Conservation (phyloP, 1,140 invertebrate genomes). For the Trichonephila clavata region DNA sequence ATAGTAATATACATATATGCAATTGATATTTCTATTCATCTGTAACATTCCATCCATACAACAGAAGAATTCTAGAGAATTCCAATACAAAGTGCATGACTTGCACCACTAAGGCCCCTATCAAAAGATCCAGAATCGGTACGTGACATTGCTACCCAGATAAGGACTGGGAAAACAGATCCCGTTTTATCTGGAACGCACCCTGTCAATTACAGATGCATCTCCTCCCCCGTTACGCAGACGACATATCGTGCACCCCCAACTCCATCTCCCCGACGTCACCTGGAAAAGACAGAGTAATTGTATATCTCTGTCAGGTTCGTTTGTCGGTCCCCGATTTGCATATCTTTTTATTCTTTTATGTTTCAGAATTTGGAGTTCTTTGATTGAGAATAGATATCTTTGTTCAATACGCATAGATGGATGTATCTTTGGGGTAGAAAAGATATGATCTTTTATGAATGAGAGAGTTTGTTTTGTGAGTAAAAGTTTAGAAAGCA, state of each 20-base stretch:
- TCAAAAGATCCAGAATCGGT: neutral
- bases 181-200: constrained; percentile 29
- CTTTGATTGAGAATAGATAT: constrained; percentile 8
- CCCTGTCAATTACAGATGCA: constrained; percentile 54
- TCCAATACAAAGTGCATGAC: neutral
- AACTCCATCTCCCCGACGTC: neutral
- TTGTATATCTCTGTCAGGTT: constrained; percentile 40
- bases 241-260: neutral
- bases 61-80: too few species aligned
- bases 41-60: too few species aligned
- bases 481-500: neutral
- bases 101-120: neutral
- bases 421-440: neutral
- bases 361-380: neutral
- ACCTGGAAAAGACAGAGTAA: constrained; percentile 40
- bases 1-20: too few species aligned
- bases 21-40: too few species aligned
- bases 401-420: constrained; percentile 2
- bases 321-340: neutral
- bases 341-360: neutral
- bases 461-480: neutral
- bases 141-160: constrained; percentile 29
- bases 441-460: neutral
- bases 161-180: constrained; percentile 38
- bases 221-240: constrained; percentile 12